Conservation (phyloP, 2,888 invertebrate genomes). For the Watsonalla cultraria region DNA sequence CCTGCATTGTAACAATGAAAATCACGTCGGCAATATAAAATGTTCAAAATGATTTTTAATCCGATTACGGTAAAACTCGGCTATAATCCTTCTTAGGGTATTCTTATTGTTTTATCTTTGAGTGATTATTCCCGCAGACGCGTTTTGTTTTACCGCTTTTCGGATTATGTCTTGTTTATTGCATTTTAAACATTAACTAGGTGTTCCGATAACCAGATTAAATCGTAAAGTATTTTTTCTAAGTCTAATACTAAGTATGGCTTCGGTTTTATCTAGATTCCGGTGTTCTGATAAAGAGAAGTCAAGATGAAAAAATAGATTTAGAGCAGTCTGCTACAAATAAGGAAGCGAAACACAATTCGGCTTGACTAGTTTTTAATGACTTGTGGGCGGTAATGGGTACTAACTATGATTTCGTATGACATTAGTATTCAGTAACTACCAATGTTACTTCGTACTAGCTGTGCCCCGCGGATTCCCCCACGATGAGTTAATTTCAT, state of each 20-base stretch:
- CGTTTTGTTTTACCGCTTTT: neutral
- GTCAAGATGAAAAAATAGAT: neutral
- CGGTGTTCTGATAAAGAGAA: neutral
- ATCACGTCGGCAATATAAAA: neutral
- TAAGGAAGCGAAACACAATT: too few species aligned
- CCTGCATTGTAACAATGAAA: neutral
- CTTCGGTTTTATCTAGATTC: neutral
- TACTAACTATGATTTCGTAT: too few species aligned
- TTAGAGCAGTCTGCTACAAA: too few species aligned
- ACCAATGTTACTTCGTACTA: too few species aligned
- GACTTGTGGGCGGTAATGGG: too few species aligned
- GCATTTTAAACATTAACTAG: neutral
- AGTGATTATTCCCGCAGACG: neutral
- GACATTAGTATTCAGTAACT: too few species aligned
- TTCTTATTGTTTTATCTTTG: neutral
- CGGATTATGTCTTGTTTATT: neutral
- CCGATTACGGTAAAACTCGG: constrained; percentile 7
- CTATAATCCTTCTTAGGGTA: neutral
- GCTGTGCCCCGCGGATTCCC: too few species aligned
- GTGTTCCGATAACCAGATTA: neutral
- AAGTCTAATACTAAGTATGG: neutral
- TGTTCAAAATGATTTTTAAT: constrained; percentile 6
- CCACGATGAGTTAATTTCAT: too few species aligned
- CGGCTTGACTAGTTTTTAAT: too few species aligned
- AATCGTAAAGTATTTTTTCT: neutral